Percentiles rank a stretch among this genome's conserved stretches.
These are phyloP conservation scores for Peribatodes rhomboidaria DNA, from an alignment of 2,888 invertebrate species.

Conservation along the genomic window DNA sequence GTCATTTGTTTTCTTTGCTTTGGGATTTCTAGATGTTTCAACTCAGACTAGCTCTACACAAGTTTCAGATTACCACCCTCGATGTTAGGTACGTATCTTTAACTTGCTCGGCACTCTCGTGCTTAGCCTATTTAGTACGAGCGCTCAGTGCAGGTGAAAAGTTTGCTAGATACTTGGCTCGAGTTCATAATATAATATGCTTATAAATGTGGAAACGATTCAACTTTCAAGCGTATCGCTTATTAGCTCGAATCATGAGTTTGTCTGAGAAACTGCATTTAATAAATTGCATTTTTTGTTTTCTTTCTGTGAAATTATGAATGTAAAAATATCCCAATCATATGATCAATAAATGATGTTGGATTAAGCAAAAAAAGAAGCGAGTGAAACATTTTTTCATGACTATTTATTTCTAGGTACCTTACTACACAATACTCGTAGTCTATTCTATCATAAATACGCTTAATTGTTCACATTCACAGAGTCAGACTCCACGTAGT, in stretches of 20 bases:
- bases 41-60: background rate
- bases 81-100: background rate
- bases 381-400: too few relatives aligned
- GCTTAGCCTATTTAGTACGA: conserved; percentile 5
- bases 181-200: conserved; percentile 1
- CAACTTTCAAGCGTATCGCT: background rate
- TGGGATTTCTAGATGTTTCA: background rate
- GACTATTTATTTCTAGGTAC: too few relatives aligned
- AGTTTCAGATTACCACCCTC: background rate
- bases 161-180: conserved; percentile 11
- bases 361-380: too few relatives aligned
- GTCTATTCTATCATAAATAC: too few relatives aligned
- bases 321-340: too few relatives aligned
- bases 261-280: background rate
- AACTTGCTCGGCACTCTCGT: background rate
- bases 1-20: background rate
- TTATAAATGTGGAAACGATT: conserved; percentile 1
- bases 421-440: too few relatives aligned
- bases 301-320: background rate
- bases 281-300: background rate
- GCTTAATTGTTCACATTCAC: too few relatives aligned
- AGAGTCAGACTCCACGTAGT: too few relatives aligned
- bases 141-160: conserved; percentile 9
- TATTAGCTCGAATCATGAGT: conserved; percentile 1
- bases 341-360: too few relatives aligned